phyloP scores from a whole-genome alignment of 2,113 vertebrate genomes.

The Platanista minor region DNA sequence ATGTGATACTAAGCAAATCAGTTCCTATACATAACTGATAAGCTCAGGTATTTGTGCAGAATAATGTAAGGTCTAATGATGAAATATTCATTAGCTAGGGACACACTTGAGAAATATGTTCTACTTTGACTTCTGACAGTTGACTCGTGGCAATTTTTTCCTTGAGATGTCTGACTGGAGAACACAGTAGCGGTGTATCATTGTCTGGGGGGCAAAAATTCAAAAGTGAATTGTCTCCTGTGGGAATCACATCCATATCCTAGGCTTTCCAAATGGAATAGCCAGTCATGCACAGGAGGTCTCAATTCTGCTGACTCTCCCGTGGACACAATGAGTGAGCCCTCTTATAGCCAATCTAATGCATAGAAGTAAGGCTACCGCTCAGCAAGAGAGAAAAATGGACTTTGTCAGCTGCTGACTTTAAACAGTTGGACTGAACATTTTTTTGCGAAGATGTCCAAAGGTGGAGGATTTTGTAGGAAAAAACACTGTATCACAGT shows the following conservation, averaged over 20 bases:
- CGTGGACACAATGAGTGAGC: not conserved
- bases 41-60: not conserved
- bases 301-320: not conserved
- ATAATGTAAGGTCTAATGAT: not conserved
- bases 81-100: slow-evolving; percentile 21
- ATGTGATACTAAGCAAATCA: not conserved
- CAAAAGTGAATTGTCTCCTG: not conserved
- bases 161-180: not conserved
- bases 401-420: not conserved
- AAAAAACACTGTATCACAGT: not conserved
- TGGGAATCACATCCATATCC: not conserved
- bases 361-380: not conserved
- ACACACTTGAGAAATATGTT: not conserved
- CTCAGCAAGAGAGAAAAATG: not conserved
- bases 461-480: not conserved
- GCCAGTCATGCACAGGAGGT: not conserved
- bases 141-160: not conserved
- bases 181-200: not conserved
- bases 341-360: not conserved
- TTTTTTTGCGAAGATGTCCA: slow-evolving; percentile 24
- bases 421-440: slow-evolving; percentile 45
- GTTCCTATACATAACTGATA: not conserved
- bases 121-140: not conserved
- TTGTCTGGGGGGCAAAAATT: not conserved
- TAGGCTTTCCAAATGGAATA: slow-evolving; percentile 24